phyloP scores from a whole-genome alignment of 2,113 vertebrate genomes.

The Pseudonaja textilis region DNA sequence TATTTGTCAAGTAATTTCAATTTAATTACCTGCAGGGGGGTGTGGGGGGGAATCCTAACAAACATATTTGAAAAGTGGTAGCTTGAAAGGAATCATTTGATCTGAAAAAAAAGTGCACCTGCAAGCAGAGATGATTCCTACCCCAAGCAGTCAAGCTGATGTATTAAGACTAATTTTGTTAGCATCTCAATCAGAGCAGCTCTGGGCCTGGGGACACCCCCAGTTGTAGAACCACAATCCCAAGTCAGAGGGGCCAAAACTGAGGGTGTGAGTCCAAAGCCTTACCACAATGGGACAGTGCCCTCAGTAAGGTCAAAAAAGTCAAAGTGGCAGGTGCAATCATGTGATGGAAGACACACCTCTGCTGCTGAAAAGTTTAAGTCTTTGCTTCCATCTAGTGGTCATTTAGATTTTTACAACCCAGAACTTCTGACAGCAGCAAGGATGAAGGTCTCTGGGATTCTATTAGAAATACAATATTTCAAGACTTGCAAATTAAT shows the following conservation, averaged over 20 bases:
- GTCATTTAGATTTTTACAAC: background rate
- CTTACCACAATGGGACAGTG: background rate
- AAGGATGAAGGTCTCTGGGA: background rate
- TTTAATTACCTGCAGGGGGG: conserved; percentile 25
- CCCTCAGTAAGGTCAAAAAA: background rate
- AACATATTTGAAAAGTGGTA: conserved; percentile 20
- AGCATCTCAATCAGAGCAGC: background rate
- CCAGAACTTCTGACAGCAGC: background rate
- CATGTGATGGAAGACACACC: background rate
- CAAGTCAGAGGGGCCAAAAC: background rate
- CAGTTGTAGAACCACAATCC: background rate
- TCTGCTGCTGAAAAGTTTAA: background rate
- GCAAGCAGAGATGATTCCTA: rapidly evolving
- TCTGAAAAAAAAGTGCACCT: background rate
- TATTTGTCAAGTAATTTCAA: conserved; percentile 18
- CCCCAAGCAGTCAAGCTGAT: too few relatives aligned
- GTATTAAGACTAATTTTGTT: background rate
- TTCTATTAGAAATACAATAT: background rate
- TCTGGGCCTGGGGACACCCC: background rate
- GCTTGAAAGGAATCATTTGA: background rate
- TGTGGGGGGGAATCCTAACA: background rate
- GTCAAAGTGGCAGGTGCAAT: background rate
- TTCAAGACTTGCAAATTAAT: background rate
- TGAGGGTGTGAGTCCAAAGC: background rate
- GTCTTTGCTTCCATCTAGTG: background rate